Base-by-base conservation (phyloP, 2,113 vertebrate genomes). In the Callipepla squamata region DNA sequence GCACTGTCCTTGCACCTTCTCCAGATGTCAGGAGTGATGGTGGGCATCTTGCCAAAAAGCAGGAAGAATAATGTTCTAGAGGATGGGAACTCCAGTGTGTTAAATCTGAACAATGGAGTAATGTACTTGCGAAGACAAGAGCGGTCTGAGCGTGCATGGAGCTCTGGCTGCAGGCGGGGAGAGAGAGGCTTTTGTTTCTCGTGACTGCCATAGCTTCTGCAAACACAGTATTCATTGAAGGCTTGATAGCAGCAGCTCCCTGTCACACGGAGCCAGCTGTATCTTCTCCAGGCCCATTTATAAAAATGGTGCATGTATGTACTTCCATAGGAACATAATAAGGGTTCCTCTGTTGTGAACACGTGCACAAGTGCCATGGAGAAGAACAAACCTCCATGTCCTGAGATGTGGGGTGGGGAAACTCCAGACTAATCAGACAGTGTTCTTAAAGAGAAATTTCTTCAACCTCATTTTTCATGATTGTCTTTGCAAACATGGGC, bases 91-190 rank as follows among this genome's bases (percentile, higher is more conserved):
- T 86, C 1, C 92, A 94, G 95, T 93, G 95, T 87, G 90, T 96
- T 93, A 93, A 75, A n/a, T 69, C 40, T 7, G 4, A 73, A 96
- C 95, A 93, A 93, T 93, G 92, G 69, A 86, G 82, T 96, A 45
- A 95, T 94, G 88, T 57, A 28, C 51, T 95, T 72, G 2, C n/a
- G 83, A 5, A 21, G 89, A 95, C 90, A 94, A 92, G 85, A 72
- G 86, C 1, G 0, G 57, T 65, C 85, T 95, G 86, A 92, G 76
- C 0, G 1, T 16, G 79, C 80, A 73, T 80, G 87, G 90, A 76
- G 85, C 23, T 10, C 53, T 2, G 40, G 9, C 73, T 45, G 51
- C 66, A 6, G 50, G 8, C 62, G 19, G 1, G 55, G 83, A 94
- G 73, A 81, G 68, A 94, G 73, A 75, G 68, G 61, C 55, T 67